Evolutionary conservation across 2,797 vertebrate genomes (phyloP), one percentile per base, ranked within the genome.

Genomic region (Geotrypetes seraphini): DNA sequence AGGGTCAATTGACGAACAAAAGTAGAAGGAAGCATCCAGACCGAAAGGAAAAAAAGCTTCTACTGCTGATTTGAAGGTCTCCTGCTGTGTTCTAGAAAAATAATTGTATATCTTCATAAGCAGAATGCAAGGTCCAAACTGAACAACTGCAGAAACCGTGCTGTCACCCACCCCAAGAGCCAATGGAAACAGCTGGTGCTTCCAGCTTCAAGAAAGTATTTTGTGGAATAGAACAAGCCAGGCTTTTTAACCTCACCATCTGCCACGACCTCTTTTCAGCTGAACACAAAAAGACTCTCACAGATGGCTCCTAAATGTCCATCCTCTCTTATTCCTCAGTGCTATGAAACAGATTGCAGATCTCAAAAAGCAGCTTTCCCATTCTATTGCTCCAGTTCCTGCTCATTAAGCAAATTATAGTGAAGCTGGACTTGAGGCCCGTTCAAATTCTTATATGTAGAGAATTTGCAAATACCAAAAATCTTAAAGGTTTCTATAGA

Each of bases 241-340:
- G 47, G 71, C 65, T 72, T 56, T 52, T 57, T 66, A 69, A 77
- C 74, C 66, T 30, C 54, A 55, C 75, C 74, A 79, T 80, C 75
- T 78, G 74, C 60, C 63, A 58, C 31, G 49, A 66, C 57, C 67
- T 55, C 63, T 56, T 47, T 54, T 69, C 63, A 58, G 39, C 53
- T 68, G 50, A 48, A 74, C 41, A 79, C 67, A 75, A 71, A 69
- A 49, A 53, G 65, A 44, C 29, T n/a, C 5, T 53, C 49, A 63
- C 75, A 79, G 73, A 78, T 78, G 74, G 74, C 49, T 60, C 64
- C 52, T 56, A 54, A 74, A 71, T 33, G 30, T 47, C 66, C 51
- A 42, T 37, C 59, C 43, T 37, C 59, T 57, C 45, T n/a, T 42
- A 38, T 30, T 31, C 37, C 36, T 28, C 50, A 7, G 47, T 33